Base-by-base conservation (phyloP, 2,113 vertebrate species). In the Elanus axillaris region DNA sequence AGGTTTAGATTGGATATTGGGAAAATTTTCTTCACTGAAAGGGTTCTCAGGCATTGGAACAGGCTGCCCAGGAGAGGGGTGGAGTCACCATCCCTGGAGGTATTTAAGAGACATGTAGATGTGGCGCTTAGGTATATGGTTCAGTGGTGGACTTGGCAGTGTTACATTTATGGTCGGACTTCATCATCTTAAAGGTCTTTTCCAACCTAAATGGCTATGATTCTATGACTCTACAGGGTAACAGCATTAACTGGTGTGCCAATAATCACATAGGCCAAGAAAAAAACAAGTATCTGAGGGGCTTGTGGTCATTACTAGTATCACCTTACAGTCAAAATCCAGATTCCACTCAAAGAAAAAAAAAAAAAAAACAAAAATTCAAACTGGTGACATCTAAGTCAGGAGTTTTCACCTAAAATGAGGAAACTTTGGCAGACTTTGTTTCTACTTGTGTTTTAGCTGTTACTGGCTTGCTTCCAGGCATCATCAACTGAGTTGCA, bases 371-470 rank as follows among this genome's bases (percentile, higher is more conserved):
- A 53, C 0, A 43, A 64, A 38, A 36, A 36, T 26, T 72, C 36
- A 42, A 71, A 79, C 23, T 31, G 3, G n/a, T 68, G 42, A 86
- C 16, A 69, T 69, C 19, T 40, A 76, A 83, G 40, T 66, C n/a
- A 48, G 32, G 42, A 42, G 69, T 40, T n/a, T 95, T 66, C 34
- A 83, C n/a, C 69, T 73, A 60, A 90, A 90, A 60, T 27, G 34
- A 60, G 53, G 43, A 79, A 88, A 80, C 50, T 83, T 58, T 43
- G 40, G 53, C 67, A 90, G 82, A 90, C 63, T 85, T 85, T 67
- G 59, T 86, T 95, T 95, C 83, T 55, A 69, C 27, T 94, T 3
- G 4, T 66, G 88, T 60, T 91, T 94, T 83, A 88, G 59, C 59
- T 80, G 72, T 53, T 55, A 40, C 55, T 92, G 93, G 72, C 68